These are phyloP conservation scores for Hippoglossus hippoglossus DNA, from an alignment of 2,797 vertebrate species.

Conservation along the genomic window DNA sequence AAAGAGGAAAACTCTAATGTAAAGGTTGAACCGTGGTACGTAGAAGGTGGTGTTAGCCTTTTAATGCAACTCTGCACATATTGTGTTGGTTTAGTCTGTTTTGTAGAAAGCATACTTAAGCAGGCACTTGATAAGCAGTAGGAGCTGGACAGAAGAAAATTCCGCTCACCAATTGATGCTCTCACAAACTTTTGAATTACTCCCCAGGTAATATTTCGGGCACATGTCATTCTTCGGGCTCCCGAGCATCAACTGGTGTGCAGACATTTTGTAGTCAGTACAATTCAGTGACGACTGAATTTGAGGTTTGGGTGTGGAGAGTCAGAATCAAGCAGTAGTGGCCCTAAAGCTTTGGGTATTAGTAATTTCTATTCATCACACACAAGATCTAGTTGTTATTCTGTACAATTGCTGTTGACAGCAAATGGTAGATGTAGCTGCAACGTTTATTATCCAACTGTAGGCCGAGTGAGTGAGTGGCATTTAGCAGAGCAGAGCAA, in stretches of 20 bases:
- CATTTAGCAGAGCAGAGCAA: conserved; percentile 30
- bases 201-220: too few species aligned
- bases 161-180: too few species aligned
- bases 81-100: background rate
- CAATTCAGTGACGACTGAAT: background rate
- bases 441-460: conserved; percentile 13
- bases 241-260: too few species aligned
- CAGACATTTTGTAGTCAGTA: conserved; percentile 6
- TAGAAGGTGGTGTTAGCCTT: conserved; percentile 7
- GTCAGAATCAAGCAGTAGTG: conserved; percentile 26
- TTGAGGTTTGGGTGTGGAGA: background rate
- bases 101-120: too few species aligned
- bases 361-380: conserved; percentile 44
- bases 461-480: conserved; percentile 31
- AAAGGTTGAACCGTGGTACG: conserved; percentile 19
- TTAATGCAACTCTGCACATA: conserved; percentile 22
- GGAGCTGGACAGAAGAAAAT: too few species aligned
- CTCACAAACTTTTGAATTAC: too few species aligned
- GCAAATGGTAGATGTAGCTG: conserved; percentile 24
- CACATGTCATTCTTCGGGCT: too few species aligned
- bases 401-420: conserved; percentile 27
- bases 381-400: conserved; percentile 32
- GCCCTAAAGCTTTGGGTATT: conserved; percentile 47
- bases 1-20: conserved; percentile 25
- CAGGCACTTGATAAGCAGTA: too few species aligned